Evolutionary conservation across 2,113 vertebrate species (phyloP).

Genomic region (Tupaia tana): DNA sequence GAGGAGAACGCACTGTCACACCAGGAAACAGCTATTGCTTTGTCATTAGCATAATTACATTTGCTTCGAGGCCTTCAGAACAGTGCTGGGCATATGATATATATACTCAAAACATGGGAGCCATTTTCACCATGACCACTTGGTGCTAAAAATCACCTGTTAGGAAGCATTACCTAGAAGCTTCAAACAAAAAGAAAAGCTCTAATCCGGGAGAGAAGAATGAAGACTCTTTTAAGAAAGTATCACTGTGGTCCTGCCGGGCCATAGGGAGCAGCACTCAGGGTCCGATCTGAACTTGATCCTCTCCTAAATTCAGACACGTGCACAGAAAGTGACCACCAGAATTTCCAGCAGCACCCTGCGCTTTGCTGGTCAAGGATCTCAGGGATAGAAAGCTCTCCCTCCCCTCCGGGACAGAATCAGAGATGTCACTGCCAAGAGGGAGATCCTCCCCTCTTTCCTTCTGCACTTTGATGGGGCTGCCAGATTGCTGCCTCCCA

Average conservation of each 20-base stretch:
- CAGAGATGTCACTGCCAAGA: slow-evolving; percentile 8
- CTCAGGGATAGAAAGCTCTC: neutral
- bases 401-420: neutral
- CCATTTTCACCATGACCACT: neutral
- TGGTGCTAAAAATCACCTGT: neutral
- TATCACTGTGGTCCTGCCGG: neutral
- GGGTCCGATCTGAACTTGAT: neutral
- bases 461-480: slow-evolving; percentile 64
- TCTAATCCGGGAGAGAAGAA: neutral
- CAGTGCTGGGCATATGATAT: accelerated
- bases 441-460: neutral
- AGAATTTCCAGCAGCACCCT: neutral
- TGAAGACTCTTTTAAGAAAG: neutral
- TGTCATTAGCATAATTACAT: neutral
- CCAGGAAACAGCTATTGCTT: accelerated
- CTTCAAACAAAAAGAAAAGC: neutral
- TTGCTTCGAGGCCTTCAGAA: neutral
- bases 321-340: no score
- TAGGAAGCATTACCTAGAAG: neutral
- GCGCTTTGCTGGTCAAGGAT: neutral
- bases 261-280: accelerated
- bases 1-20: accelerated
- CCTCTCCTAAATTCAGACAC: neutral
- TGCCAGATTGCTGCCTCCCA: slow-evolving; percentile 58
- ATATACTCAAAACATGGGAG: accelerated